Conservation (phyloP, 2,113 vertebrate genomes). For the Corapipo altera region DNA sequence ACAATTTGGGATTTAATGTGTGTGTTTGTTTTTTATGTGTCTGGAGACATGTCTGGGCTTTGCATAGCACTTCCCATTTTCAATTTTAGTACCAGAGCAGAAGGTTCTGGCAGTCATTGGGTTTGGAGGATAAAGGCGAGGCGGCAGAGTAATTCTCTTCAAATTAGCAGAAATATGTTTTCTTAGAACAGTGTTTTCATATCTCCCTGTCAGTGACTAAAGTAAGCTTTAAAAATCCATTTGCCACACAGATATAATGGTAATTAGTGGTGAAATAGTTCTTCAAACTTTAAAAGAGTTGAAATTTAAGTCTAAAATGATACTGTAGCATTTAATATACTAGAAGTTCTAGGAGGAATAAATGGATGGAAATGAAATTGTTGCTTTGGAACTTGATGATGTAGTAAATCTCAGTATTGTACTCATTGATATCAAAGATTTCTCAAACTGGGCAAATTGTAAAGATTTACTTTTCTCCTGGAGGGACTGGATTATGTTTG, state of each 20-base stretch:
- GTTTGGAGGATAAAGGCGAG: neutral
- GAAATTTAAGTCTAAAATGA: neutral
- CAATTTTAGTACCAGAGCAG: neutral
- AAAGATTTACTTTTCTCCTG: conserved; percentile 19
- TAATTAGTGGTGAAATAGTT: neutral
- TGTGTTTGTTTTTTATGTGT: neutral
- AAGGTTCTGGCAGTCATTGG: neutral
- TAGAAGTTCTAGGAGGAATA: neutral
- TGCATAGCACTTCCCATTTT: neutral
- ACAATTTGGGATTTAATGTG: neutral
- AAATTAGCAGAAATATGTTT: neutral
- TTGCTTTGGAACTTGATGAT: neutral
- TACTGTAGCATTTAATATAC: neutral
- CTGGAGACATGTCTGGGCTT: neutral
- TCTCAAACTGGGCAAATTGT: conserved; percentile 7
- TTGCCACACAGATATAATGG: neutral
- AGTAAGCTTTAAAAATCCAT: neutral
- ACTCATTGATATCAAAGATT: neutral
- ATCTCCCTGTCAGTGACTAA: neutral
- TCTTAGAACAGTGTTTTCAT: neutral
- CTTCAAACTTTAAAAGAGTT: neutral
- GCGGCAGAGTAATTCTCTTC: neutral
- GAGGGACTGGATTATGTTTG: conserved; percentile 17
- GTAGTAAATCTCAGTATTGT: neutral
- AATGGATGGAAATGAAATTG: neutral